Conservation (phyloP, 2,888 invertebrate genomes). For the Luffia ferchaultella region DNA sequence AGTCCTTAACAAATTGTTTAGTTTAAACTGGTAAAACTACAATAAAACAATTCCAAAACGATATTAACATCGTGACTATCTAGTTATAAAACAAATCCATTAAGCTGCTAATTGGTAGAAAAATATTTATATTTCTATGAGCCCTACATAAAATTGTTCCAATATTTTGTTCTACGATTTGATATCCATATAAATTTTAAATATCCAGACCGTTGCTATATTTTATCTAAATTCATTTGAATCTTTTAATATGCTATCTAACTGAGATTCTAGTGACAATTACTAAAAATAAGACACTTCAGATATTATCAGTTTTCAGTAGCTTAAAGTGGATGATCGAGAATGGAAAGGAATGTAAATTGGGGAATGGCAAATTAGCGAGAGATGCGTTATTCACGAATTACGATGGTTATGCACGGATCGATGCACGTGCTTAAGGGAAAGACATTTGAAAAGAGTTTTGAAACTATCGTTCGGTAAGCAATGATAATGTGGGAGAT, state of each 20-base stretch:
- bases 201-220: too few relatives aligned
- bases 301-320: conserved; percentile 34
- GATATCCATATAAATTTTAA: background rate
- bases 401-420: background rate
- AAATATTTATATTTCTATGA: conserved; percentile 47
- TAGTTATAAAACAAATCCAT: conserved; percentile 41
- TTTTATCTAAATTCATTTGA: background rate
- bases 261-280: conserved; percentile 54
- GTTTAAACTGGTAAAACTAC: conserved; percentile 36
- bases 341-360: conserved; percentile 44
- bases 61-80: conserved; percentile 46
- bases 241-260: conserved; percentile 31
- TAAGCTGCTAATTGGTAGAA: conserved; percentile 56
- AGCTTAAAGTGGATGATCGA: conserved; percentile 23
- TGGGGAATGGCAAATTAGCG: conserved; percentile 36
- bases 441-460: conserved; percentile 2
- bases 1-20: conserved; percentile 28
- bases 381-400: background rate
- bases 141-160: conserved; percentile 55
- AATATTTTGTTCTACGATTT: conserved; percentile 32
- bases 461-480: background rate
- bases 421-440: conserved; percentile 1
- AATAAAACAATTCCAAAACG: conserved; percentile 44
- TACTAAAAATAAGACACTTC: conserved; percentile 64
- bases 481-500: background rate